These are phyloP conservation scores for Chironomus striatipennis DNA, from an alignment of 1,140 invertebrate genomes.

Conservation along the genomic window DNA sequence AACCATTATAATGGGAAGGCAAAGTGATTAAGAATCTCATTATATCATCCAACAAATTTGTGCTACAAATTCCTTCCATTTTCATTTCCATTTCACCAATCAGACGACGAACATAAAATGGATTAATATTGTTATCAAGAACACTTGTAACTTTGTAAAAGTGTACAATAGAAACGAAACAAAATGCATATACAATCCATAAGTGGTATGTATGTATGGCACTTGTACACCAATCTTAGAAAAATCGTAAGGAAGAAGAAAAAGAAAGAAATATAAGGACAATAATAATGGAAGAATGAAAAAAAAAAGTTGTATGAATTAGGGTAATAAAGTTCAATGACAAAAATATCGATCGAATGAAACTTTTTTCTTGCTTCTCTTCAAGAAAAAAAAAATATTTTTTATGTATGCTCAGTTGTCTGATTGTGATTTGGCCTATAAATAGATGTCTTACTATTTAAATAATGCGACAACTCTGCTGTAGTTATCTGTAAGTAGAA, in stretches of 20 bases:
- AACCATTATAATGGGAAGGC: too few relatives aligned
- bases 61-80: too few relatives aligned
- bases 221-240: too few relatives aligned
- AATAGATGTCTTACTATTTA: neutral
- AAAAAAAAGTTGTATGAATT: conserved; percentile 1
- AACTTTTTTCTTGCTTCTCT: neutral
- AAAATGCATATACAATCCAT: too few relatives aligned
- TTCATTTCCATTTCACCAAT: neutral
- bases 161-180: too few relatives aligned
- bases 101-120: neutral
- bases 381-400: too few relatives aligned
- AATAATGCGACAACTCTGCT: conserved; percentile 5
- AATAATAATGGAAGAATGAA: too few relatives aligned
- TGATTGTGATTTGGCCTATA: neutral
- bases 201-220: too few relatives aligned
- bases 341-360: neutral
- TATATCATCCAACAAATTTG: too few relatives aligned
- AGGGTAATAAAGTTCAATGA: conserved; percentile 13
- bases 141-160: neutral
- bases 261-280: too few relatives aligned
- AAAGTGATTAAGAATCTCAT: too few relatives aligned
- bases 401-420: neutral
- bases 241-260: too few relatives aligned
- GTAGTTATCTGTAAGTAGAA: neutral
- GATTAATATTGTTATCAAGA: conserved; percentile 2